phyloP scores from a whole-genome alignment of 2,888 invertebrate genomes.

The Mycalesis mineus region DNA sequence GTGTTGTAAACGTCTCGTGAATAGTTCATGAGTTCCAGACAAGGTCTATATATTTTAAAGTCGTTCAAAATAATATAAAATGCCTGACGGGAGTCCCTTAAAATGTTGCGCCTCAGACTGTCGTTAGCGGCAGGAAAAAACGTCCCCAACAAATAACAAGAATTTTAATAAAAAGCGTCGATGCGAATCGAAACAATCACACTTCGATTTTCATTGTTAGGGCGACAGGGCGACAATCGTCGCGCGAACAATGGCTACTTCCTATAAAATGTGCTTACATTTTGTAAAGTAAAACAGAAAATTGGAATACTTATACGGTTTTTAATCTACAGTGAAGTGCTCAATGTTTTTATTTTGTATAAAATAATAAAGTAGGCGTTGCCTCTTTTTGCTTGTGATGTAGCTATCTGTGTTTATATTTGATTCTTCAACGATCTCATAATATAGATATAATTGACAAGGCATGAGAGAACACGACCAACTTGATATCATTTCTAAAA shows the following conservation, averaged over 20 bases:
- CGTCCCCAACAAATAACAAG: constrained; percentile 18
- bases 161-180: constrained; percentile 47
- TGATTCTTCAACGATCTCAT: no score
- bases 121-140: constrained; percentile 23
- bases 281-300: background rate
- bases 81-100: constrained; percentile 18
- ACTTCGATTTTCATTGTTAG: constrained; percentile 53
- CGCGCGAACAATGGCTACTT: constrained; percentile 44
- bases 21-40: constrained; percentile 4
- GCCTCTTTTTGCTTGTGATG: no score
- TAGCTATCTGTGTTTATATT: no score
- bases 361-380: no score
- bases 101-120: constrained; percentile 29
- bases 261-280: constrained; percentile 8
- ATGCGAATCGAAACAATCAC: constrained; percentile 59
- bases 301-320: background rate
- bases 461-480: no score
- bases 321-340: no score
- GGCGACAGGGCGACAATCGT: constrained; percentile 48
- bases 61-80: constrained; percentile 18
- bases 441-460: no score
- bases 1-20: constrained; percentile 5
- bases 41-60: constrained; percentile 20
- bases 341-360: no score
- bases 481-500: no score